Evolutionary conservation across 2,797 vertebrate genomes (phyloP).

Genomic region (Schizopygopsis pylzovi): DNA sequence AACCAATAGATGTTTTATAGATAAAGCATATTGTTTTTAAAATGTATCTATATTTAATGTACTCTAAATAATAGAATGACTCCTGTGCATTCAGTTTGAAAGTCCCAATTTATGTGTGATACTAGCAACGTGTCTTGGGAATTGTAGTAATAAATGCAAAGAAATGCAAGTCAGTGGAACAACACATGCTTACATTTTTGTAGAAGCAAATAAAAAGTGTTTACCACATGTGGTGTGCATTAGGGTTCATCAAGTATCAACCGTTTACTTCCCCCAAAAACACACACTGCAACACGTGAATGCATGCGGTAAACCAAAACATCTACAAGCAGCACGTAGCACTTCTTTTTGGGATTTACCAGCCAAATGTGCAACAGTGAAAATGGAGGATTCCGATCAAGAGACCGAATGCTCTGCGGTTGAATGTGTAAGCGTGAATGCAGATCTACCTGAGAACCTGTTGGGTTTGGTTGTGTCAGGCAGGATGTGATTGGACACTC

Average conservation of each 20-base stretch:
- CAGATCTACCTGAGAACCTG: conserved; percentile 75
- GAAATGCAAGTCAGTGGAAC: background rate
- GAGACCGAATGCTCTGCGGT: background rate
- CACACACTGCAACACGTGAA: background rate
- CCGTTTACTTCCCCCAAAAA: background rate
- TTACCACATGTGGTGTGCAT: conserved; percentile 31
- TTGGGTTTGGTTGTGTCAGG: conserved; percentile 74
- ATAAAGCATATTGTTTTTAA: background rate
- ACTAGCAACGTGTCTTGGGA: background rate
- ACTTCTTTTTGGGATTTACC: background rate
- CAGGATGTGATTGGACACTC: conserved; percentile 82
- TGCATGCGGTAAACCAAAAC: conserved; percentile 21
- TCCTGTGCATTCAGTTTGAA: background rate
- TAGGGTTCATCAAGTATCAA: conserved; percentile 19
- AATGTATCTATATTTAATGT: background rate
- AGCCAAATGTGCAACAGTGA: background rate
- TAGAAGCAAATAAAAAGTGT: conserved; percentile 36
- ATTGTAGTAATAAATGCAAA: background rate
- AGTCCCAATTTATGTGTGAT: background rate
- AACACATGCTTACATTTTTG: background rate
- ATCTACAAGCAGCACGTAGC: background rate
- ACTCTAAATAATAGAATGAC: background rate
- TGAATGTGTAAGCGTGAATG: background rate
- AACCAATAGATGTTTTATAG: background rate
- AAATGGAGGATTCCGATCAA: background rate